A percentile compares a stretch with the other conserved stretches of the same genome.
Evolutionary conservation across 2,888 invertebrate genomes (phyloP).

Genomic region (Pharmacophagus antenor): DNA sequence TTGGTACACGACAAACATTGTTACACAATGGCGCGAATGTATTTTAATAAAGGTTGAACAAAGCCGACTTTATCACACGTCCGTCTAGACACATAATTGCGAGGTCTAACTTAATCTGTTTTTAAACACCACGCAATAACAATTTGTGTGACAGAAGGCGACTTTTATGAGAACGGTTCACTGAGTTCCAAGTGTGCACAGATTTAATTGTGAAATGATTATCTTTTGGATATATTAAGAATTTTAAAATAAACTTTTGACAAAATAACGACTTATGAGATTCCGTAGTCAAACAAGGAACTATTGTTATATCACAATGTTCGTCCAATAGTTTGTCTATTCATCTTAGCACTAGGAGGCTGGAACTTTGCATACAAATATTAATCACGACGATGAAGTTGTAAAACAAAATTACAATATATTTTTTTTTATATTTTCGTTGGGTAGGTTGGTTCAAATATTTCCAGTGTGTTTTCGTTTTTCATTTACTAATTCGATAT

Average conservation of each 20-base stretch:
- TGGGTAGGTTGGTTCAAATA: no score
- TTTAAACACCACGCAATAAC: conserved; percentile 27
- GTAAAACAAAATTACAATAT: no score
- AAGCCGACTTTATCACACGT: conserved; percentile 32
- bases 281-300: no score
- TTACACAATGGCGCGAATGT: conserved; percentile 35
- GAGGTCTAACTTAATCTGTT: conserved; percentile 29
- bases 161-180: conserved; percentile 8
- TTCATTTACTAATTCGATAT: no score
- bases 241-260: background rate
- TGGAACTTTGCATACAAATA: no score
- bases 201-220: background rate
- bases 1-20: conserved; percentile 35
- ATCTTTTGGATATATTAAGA: background rate
- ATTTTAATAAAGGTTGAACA: conserved; percentile 35
- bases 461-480: no score
- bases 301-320: no score
- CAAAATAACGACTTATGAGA: no score
- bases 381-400: no score
- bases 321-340: no score
- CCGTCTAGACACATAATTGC: conserved; percentile 41
- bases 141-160: conserved; percentile 19
- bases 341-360: background rate
- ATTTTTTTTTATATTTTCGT: no score
- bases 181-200: background rate